Evolutionary conservation across 2,797 vertebrate species (phyloP).

Genomic region (Mus caroli): DNA sequence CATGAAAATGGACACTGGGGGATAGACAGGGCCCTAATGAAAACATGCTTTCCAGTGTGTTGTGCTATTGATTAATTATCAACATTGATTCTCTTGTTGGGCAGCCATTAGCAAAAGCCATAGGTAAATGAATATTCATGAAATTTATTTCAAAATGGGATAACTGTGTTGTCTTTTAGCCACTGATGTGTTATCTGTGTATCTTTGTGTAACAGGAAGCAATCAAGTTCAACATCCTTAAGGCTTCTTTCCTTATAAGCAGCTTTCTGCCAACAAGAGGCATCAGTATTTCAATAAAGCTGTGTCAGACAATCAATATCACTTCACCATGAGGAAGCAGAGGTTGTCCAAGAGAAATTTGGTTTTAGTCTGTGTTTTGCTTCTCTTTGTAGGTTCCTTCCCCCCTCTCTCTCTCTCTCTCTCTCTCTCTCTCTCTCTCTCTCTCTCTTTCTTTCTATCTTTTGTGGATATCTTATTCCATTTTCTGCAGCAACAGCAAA

Average conservation of each 20-base stretch:
- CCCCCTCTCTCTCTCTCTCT: not conserved
- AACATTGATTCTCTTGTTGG: conserved; percentile 73
- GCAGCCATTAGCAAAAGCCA: conserved; percentile 80
- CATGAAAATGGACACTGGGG: conserved; percentile 63
- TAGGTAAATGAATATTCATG: conserved; percentile 85
- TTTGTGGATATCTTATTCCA: not conserved
- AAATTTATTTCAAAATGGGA: conserved; percentile 75
- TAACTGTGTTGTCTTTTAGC: conserved; percentile 64
- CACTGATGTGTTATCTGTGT: conserved; percentile 33
- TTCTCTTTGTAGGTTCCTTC: conserved; percentile 2
- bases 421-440: not conserved
- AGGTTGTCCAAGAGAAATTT: not conserved
- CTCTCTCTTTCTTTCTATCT: not conserved
- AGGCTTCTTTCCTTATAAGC: not conserved
- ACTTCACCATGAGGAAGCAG: not conserved
- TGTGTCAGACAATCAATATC: not conserved
- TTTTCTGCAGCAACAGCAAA: not conserved
- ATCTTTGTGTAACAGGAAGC: not conserved
- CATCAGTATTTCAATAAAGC: not conserved
- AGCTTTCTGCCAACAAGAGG: not conserved
- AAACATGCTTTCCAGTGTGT: conserved; percentile 81
- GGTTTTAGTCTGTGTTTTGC: not conserved
- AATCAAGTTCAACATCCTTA: not conserved
- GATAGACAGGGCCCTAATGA: conserved; percentile 75
- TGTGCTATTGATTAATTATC: conserved; percentile 86